A percentile compares a stretch with the other conserved stretches of the same genome.
Evolutionary conservation across 1,140 invertebrate species (phyloP).

Genomic region (Onthophagus taurus): DNA sequence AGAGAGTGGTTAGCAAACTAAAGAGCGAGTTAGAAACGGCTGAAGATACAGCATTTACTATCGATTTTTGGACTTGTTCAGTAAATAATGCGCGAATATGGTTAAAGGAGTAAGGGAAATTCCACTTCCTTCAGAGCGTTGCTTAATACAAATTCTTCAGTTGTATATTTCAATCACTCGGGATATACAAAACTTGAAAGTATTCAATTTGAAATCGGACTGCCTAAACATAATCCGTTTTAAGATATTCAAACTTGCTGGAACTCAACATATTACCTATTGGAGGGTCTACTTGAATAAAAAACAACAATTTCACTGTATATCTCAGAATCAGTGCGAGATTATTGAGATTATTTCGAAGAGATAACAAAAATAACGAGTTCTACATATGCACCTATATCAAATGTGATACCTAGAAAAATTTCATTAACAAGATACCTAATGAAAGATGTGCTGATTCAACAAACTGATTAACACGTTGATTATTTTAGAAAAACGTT

Average conservation of each 20-base stretch:
- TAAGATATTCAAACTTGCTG: slow-evolving; percentile 16
- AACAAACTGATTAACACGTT: slow-evolving; percentile 1
- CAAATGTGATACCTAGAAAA: slow-evolving; percentile 16
- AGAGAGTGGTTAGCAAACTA: slow-evolving; percentile 1
- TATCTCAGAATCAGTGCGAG: slow-evolving; percentile 13
- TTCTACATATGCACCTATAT: slow-evolving; percentile 11
- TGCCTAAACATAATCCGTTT: slow-evolving; percentile 11
- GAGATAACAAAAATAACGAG: slow-evolving; percentile 20
- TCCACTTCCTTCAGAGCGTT: not conserved
- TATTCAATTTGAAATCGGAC: not conserved
- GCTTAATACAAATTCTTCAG: not conserved
- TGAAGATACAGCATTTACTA: not conserved
- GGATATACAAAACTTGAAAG: slow-evolving; percentile 1
- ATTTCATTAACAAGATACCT: slow-evolving; percentile 8
- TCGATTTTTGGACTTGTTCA: not conserved
- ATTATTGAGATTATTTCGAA: slow-evolving; percentile 17
- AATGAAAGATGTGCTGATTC: slow-evolving; percentile 1
- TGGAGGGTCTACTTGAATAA: slow-evolving; percentile 15
- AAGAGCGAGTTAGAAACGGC: not conserved
- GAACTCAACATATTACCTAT: slow-evolving; percentile 18
- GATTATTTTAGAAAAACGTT: slow-evolving; percentile 1
- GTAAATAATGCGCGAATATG: not conserved
- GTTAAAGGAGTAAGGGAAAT: slow-evolving; percentile 2
- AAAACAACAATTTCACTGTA: slow-evolving; percentile 12
- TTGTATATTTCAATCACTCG: slow-evolving; percentile 3